Evolutionary conservation across 92 coral and sea anemone species (phyloP).

Genomic region (Nematostella vectensis): DNA sequence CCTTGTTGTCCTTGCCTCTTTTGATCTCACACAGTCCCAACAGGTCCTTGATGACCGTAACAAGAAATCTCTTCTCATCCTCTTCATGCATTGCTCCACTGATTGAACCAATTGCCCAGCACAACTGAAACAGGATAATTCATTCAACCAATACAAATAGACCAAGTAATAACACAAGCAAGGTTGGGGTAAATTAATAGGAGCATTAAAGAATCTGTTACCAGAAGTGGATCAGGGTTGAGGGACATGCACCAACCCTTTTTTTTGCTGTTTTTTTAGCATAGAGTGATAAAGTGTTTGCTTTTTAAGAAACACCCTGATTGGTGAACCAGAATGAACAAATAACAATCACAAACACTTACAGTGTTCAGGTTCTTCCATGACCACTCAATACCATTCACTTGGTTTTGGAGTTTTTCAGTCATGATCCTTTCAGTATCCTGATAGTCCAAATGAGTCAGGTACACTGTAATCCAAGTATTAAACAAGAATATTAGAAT

Average conservation of each 20-base stretch:
- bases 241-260: too few relatives aligned
- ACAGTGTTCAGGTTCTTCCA: conserved; percentile 98
- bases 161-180: not conserved
- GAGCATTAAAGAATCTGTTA: too few relatives aligned
- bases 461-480: conserved; percentile 58
- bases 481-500: too few relatives aligned
- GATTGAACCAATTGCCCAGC: conserved; percentile 99
- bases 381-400: conserved; percentile 96
- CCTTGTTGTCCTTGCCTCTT: conserved; percentile 98
- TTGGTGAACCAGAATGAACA: too few relatives aligned
- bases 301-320: too few relatives aligned
- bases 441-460: conserved; percentile 97
- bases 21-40: conserved; percentile 99
- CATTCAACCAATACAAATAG: not conserved
- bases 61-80: conserved; percentile 95
- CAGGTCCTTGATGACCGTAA: conserved; percentile 96
- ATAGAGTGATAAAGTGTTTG: too few relatives aligned
- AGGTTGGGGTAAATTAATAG: too few relatives aligned
- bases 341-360: too few relatives aligned
- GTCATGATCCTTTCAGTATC: conserved; percentile 97
- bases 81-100: conserved; percentile 99
- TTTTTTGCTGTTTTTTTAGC: too few relatives aligned
- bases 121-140: too few relatives aligned
- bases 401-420: conserved; percentile 96
- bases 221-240: too few relatives aligned